These are phyloP conservation scores for Tetranychus truncatus DNA, from an alignment of 2,888 invertebrate genomes.

Conservation along the genomic window DNA sequence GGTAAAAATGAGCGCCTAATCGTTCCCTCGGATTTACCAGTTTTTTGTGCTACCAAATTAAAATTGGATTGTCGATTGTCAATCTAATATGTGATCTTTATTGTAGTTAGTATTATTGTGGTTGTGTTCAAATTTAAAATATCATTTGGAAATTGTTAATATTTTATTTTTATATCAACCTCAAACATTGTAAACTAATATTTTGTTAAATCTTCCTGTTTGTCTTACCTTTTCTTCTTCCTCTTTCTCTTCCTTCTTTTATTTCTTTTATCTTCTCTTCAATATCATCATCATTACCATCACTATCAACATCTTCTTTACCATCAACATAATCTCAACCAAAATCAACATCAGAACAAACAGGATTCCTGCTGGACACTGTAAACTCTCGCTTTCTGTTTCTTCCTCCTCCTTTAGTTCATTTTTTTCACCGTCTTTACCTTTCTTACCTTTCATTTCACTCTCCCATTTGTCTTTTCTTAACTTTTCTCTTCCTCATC, in stretches of 20 bases:
- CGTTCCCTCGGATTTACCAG: too few relatives aligned
- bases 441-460: background rate
- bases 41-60: too few relatives aligned
- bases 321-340: background rate
- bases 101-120: too few relatives aligned
- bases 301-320: background rate
- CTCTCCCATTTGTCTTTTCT: background rate
- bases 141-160: background rate
- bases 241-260: background rate
- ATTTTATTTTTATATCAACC: background rate
- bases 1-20: too few relatives aligned
- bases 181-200: background rate
- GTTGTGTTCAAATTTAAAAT: too few relatives aligned
- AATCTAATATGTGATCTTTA: too few relatives aligned
- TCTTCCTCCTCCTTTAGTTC: background rate
- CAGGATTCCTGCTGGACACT: background rate
- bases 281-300: background rate
- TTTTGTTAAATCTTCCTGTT: background rate
- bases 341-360: background rate
- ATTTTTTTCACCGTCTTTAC: background rate
- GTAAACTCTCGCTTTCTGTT: slow-evolving; percentile 1
- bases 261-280: background rate
- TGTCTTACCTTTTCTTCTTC: background rate
- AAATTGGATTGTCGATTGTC: too few relatives aligned
- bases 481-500: background rate